Conservation (phyloP, 2,888 invertebrate species). For the Stenurella melanura region DNA sequence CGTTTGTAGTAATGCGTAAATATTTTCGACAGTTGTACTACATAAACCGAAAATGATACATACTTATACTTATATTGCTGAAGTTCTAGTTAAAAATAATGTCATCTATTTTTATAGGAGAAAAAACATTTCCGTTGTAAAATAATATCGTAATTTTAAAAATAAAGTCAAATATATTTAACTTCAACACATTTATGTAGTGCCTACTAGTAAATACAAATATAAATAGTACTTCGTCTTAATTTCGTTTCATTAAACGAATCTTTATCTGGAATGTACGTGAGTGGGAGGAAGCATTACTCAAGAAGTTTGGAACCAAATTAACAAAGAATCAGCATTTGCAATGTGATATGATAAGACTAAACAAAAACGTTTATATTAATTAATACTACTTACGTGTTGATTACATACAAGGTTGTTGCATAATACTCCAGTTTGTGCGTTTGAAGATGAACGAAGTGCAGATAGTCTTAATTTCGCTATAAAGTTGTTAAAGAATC, state of each 20-base stretch:
- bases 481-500: too few species aligned
- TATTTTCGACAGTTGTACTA: constrained; percentile 9
- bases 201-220: constrained; percentile 23
- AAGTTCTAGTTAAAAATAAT: constrained; percentile 37
- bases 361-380: too few species aligned
- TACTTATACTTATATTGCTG: constrained; percentile 28
- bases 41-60: constrained; percentile 24
- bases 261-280: neutral
- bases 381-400: too few species aligned
- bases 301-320: neutral
- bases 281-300: neutral
- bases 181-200: constrained; percentile 15
- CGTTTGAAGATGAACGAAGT: too few species aligned
- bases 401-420: too few species aligned
- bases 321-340: neutral
- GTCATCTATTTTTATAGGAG: constrained; percentile 35
- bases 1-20: constrained; percentile 23
- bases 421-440: too few species aligned
- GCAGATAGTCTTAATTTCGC: too few species aligned
- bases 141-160: constrained; percentile 40
- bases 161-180: constrained; percentile 39
- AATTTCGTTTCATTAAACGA: constrained; percentile 5
- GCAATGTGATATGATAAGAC: neutral
- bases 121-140: constrained; percentile 39
- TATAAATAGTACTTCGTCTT: constrained; percentile 18